A percentile compares a stretch with the other conserved stretches of the same genome.
Evolutionary conservation across 2,797 vertebrate genomes (phyloP).

Genomic region (Tadarida brasiliensis): DNA sequence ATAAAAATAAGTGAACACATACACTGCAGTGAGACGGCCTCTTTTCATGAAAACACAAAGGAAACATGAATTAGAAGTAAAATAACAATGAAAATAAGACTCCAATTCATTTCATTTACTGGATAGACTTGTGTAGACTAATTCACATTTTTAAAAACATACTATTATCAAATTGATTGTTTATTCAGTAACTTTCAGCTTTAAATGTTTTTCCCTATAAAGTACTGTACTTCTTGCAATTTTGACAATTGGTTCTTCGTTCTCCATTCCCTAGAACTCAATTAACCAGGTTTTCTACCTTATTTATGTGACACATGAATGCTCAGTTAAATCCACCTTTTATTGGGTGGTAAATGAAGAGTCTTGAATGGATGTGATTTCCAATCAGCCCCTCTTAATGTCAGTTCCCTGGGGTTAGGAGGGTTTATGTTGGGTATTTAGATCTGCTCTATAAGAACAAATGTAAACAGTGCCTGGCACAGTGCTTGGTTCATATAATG

Average conservation of each 20-base stretch:
- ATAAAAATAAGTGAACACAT: slow-evolving; percentile 46
- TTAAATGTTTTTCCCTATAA: neutral
- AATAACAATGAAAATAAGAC: slow-evolving; percentile 46
- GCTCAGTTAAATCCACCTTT: slow-evolving; percentile 54
- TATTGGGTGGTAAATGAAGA: neutral
- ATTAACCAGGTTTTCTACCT: slow-evolving; percentile 62
- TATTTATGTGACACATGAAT: slow-evolving; percentile 17
- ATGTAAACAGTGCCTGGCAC: neutral
- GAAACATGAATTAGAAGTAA: slow-evolving; percentile 31
- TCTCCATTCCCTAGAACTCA: slow-evolving; percentile 57
- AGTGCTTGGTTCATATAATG: neutral
- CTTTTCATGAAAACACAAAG: slow-evolving; percentile 39
- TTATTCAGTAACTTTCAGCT: slow-evolving; percentile 51
- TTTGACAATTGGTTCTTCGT: neutral
- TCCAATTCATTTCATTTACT: slow-evolving; percentile 31
- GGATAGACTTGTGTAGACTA: neutral
- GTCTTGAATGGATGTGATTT: slow-evolving; percentile 40
- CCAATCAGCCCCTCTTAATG: neutral
- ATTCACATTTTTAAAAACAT: slow-evolving; percentile 51
- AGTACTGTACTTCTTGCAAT: slow-evolving; percentile 56
- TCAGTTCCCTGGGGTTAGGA: neutral
- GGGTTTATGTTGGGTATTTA: neutral
- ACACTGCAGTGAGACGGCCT: neutral
- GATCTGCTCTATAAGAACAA: neutral
- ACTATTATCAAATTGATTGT: slow-evolving; percentile 43